Base-by-base conservation (phyloP, 2,113 vertebrate species). In the Halichoeres trimaculatus region DNA sequence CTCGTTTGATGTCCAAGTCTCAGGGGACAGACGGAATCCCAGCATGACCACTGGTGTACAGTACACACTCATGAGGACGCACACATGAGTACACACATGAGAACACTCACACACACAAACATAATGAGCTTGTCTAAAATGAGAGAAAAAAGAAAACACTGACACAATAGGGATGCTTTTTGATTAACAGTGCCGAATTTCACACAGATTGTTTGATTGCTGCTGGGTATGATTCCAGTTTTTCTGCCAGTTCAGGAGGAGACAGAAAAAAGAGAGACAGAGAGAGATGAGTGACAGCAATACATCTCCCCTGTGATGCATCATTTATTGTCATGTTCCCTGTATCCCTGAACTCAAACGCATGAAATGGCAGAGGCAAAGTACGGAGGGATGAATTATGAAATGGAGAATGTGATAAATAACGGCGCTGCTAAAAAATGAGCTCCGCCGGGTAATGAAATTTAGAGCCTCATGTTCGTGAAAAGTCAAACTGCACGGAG, bases 1-100 rank as follows among this genome's bases (percentile, higher is more conserved):
- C 64, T 71, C 51, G 65, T 80, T 78, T 80, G 76, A 86, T 75
- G 63, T 50, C 34, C 22, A 48, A 34, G 34, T 67, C 77, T 75
- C 67, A 51, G 20, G 70, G 59, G 59, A 64, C 48, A n/a, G 35
- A 10, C 57, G 40, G 40, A 74, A 70, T 65, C 67, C 36, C 43
- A 75, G 78, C 57, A 65, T 62, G 58, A 56, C 38, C 66, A 35
- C 50, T 55, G 70, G 69, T 54, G n/a, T 10, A 50, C 13, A 26
- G 20, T 22, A 14, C 5, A 64, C 52, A 60, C 24, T 53, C 20
- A 20, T 9, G 20, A 14, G 60, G n/a, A n/a, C 30, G 6, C 30
- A 30, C 30, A 30, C 30, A 30, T 30, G 30, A 3, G 30, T 6
- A 30, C 30, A 4, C 30, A n/a, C n/a, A n/a, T n/a, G n/a, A n/a